These are phyloP conservation scores for Dicrostonyx torquatus DNA, from an alignment of 2,797 vertebrate genomes.

Conservation along the genomic window DNA sequence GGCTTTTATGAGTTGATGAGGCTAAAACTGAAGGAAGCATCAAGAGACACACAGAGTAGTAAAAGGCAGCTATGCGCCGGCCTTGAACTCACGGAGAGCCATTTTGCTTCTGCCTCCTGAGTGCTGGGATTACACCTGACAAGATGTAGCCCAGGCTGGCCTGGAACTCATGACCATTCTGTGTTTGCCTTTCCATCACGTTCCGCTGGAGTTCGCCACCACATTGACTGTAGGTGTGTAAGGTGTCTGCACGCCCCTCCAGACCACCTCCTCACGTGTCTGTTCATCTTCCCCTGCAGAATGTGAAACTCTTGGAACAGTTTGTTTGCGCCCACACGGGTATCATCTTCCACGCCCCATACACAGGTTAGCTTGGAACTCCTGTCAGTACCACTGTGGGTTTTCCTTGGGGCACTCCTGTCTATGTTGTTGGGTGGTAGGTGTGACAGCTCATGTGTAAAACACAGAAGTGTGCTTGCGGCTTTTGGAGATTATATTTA, in stretches of 20 bases:
- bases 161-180: background rate
- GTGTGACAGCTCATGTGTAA: background rate
- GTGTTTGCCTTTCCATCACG: background rate
- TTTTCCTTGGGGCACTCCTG: background rate
- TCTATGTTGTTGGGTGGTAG: background rate
- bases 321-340: conserved; percentile 92
- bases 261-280: background rate
- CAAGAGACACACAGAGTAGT: background rate
- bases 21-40: background rate
- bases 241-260: background rate
- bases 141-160: background rate
- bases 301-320: conserved; percentile 93
- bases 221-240: background rate
- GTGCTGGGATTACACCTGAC: background rate
- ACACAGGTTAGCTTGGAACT: conserved; percentile 87
- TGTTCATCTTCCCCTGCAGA: conserved; percentile 85
- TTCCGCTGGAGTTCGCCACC: background rate
- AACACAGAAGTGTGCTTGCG: background rate
- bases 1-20: background rate
- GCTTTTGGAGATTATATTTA: conserved; percentile 1
- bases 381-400: background rate
- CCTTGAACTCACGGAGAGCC: background rate
- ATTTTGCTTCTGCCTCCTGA: background rate
- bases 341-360: conserved; percentile 89
- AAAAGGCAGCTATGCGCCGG: no score